phyloP scores from a whole-genome alignment of 37 sponge, comb jelly and placozoan species.

The Hormiphora californensis region DNA sequence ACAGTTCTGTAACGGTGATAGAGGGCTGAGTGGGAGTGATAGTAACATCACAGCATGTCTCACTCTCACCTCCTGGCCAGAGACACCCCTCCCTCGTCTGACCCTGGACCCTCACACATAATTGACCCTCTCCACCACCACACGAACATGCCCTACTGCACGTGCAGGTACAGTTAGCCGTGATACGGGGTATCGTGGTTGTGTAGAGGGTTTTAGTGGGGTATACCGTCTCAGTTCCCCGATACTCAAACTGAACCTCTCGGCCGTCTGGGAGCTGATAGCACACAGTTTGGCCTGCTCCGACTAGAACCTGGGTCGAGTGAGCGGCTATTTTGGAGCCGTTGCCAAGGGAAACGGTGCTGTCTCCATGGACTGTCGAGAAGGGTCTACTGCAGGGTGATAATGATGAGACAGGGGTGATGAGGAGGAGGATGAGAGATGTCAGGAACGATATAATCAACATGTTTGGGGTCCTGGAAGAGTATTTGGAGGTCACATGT shows the following conservation, averaged over 20 bases:
- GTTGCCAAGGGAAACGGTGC: not conserved
- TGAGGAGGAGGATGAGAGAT: not conserved
- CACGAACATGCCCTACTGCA: too few relatives aligned
- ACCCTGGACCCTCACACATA: not conserved
- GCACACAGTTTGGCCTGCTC: not conserved
- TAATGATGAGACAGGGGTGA: too few relatives aligned
- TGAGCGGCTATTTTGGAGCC: not conserved
- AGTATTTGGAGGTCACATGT: too few relatives aligned
- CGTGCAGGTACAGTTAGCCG: not conserved
- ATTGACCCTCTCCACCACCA: not conserved
- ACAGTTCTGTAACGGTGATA: not conserved
- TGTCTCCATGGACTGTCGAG: not conserved
- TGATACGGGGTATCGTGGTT: not conserved
- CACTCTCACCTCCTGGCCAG: not conserved
- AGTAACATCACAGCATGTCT: not conserved
- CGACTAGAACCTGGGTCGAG: not conserved
- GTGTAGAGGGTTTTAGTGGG: not conserved
- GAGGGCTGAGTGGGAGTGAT: not conserved
- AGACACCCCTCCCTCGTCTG: slow-evolving; percentile 36
- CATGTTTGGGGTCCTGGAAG: too few relatives aligned
- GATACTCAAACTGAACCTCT: not conserved
- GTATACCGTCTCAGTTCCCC: not conserved
- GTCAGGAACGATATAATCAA: too few relatives aligned
- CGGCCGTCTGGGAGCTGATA: not conserved
- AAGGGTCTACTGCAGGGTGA: too few relatives aligned